A percentile compares a stretch with the other conserved stretches of the same genome.
Conservation (phyloP, 2,888 invertebrate genomes). For the Himalopsyche japonica region DNA sequence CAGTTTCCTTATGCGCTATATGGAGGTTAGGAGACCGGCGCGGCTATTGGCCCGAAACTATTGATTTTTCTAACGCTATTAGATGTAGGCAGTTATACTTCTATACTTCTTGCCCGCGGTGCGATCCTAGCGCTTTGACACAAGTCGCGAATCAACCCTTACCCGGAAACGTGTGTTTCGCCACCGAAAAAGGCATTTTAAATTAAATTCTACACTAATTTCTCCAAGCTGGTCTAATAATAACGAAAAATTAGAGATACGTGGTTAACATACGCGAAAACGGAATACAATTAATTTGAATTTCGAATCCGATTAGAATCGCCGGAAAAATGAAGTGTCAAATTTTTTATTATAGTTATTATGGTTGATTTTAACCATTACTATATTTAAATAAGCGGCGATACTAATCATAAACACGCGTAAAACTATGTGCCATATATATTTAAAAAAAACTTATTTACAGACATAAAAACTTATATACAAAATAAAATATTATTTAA, state of each 20-base stretch:
- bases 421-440: not conserved
- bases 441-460: not conserved
- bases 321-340: not conserved
- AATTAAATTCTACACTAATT: not conserved
- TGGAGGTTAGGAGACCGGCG: slow-evolving; percentile 38
- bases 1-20: slow-evolving; percentile 27
- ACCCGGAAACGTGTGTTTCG: slow-evolving; percentile 25
- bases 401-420: not conserved
- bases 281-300: not conserved
- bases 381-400: not conserved
- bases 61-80: slow-evolving; percentile 32
- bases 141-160: slow-evolving; percentile 28
- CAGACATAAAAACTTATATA: no score
- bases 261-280: not conserved
- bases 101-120: not conserved
- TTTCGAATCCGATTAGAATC: not conserved
- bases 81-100: not conserved
- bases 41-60: slow-evolving; percentile 39
- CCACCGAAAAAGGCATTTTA: not conserved
- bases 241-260: not conserved
- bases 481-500: no score
- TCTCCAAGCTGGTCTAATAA: not conserved
- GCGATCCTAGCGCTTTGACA: slow-evolving; percentile 18
- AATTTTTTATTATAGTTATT: not conserved
- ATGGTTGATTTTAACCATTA: not conserved